phyloP scores from a whole-genome alignment of 1,140 invertebrate genomes.

The Drosophila cardini region DNA sequence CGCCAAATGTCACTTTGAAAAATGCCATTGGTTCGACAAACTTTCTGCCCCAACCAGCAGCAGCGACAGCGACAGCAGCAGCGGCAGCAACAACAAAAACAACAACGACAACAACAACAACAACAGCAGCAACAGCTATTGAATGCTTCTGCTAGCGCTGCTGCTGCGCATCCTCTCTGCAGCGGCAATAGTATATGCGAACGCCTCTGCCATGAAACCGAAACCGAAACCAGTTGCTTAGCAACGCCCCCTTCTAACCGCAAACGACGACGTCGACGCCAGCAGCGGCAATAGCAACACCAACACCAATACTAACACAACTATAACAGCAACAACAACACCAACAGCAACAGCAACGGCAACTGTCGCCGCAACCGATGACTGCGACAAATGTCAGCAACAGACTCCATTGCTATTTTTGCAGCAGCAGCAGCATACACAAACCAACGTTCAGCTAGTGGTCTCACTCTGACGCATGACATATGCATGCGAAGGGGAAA shows the following conservation, averaged over 20 bases:
- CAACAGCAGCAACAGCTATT: conserved; percentile 22
- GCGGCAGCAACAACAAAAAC: conserved; percentile 16
- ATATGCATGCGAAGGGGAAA: conserved; percentile 38
- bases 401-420: conserved; percentile 80
- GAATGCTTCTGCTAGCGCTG: conserved; percentile 8
- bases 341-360: conserved; percentile 28
- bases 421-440: conserved; percentile 22
- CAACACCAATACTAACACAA: conserved; percentile 40
- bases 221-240: conserved; percentile 81
- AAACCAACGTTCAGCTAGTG: conserved; percentile 30
- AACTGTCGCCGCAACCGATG: conserved; percentile 55
- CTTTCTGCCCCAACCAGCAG: conserved; percentile 55
- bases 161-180: conserved; percentile 70
- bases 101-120: conserved; percentile 22
- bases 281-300: conserved; percentile 21
- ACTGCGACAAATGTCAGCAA: conserved; percentile 75
- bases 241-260: conserved; percentile 84
- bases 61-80: conserved; percentile 8
- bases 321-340: conserved; percentile 42
- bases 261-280: conserved; percentile 42
- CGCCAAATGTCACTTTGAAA: conserved; percentile 85
- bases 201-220: conserved; percentile 47
- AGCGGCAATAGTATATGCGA: conserved; percentile 26
- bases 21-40: conserved; percentile 84
- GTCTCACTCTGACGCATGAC: conserved; percentile 46